Evolutionary conservation across 2,113 vertebrate genomes (phyloP), one percentile per base, ranked within the genome.

Genomic region (Crypturellus undulatus): DNA sequence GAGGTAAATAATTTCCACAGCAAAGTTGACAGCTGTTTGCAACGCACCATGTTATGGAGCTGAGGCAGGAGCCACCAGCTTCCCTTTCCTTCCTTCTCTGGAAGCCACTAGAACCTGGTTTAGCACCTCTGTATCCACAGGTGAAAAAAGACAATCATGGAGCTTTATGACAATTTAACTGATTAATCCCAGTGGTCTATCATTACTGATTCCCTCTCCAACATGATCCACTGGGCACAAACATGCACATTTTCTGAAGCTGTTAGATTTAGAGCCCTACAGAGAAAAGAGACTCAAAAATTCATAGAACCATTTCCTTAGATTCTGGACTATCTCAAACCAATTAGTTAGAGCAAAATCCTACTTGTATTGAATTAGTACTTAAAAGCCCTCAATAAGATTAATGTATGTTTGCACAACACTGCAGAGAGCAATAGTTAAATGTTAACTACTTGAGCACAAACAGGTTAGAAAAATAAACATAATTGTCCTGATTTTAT

Each of bases 81-180:
- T 56, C 16, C 24, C 6, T 34, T 1, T 5, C 2, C 36, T 52
- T 2, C 2, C 0, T 21, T 24, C 40, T 24, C 75, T 30, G 1
- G 51, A 36, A 34, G 2, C 0, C 2, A 5, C 10, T 3, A 9
- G n/a, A 36, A 26, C 2, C 5, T 13, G 28, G 45, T 14, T 75
- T 52, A 70, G 43, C 52, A 38, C 13, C 21, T 32, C 36, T 30
- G 26, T 47, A 1, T 3, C 1, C 52, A 25, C 72, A 60, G 60
- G 42, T 12, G 58, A 40, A 10, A n/a, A 12, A 6, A 77, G 26
- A 28, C 47, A 77, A 6, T 15, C 18, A 72, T 17, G 7, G 42
- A 62, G 60, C 89, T 81, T 30, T 4, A 38, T 38, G 93, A 15
- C 86, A 34, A 59, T 21, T 5, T 2, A 36, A 5, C 18, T 51